These are phyloP conservation scores for Rhopalosiphum padi DNA, from an alignment of 1,140 invertebrate species.

Conservation along the genomic window DNA sequence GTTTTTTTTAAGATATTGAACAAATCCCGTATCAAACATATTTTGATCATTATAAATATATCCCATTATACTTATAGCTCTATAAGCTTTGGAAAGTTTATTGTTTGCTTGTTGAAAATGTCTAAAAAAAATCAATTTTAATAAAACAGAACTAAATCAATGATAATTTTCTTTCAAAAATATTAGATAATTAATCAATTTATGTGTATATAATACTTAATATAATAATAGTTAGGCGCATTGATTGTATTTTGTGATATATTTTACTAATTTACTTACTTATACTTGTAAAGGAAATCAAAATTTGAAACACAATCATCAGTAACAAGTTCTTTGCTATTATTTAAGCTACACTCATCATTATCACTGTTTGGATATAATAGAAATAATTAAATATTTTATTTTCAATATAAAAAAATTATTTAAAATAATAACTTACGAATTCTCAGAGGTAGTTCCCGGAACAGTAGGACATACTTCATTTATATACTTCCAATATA, in stretches of 20 bases:
- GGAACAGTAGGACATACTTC: not conserved
- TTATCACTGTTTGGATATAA: not conserved
- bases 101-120: not conserved
- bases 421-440: not conserved
- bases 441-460: not conserved
- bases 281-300: conserved; percentile 45
- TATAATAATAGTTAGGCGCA: not conserved
- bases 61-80: conserved; percentile 42
- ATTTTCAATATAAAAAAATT: not conserved
- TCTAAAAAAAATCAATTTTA: not conserved
- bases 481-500: conserved; percentile 44
- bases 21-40: not conserved
- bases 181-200: not conserved
- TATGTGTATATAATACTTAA: not conserved
- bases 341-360: not conserved
- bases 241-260: not conserved
- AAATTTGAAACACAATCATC: not conserved
- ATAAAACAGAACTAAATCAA: not conserved
- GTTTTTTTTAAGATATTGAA: conserved; percentile 39
- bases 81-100: conserved; percentile 16
- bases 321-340: not conserved
- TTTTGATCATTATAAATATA: conserved; percentile 32
- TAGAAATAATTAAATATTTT: not conserved
- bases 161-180: not conserved
- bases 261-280: conserved; percentile 5